Evolutionary conservation across 1,140 invertebrate species (phyloP).

Genomic region (Eulimnadia texana): DNA sequence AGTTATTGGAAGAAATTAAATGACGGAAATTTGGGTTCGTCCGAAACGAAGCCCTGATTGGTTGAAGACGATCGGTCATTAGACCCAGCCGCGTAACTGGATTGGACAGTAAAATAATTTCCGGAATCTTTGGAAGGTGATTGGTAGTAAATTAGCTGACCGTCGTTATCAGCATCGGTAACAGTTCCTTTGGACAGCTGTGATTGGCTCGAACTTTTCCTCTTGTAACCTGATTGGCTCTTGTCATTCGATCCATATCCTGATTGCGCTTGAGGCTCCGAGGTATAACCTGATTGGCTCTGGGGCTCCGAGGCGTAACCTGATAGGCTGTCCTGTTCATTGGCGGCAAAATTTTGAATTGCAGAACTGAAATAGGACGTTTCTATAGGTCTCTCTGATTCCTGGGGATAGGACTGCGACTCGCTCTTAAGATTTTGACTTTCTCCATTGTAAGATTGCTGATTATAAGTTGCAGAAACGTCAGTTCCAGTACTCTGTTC

Average conservation of each 20-base stretch:
- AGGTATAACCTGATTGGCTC: not conserved
- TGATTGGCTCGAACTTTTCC: too few relatives aligned
- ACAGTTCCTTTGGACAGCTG: too few relatives aligned
- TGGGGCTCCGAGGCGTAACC: not conserved
- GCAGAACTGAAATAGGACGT: too few relatives aligned
- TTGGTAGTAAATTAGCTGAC: too few relatives aligned
- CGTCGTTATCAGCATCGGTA: too few relatives aligned
- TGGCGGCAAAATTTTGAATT: too few relatives aligned
- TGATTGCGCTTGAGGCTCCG: not conserved
- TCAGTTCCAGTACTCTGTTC: too few relatives aligned
- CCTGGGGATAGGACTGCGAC: not conserved
- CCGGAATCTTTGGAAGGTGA: not conserved
- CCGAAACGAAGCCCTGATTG: not conserved
- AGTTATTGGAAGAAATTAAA: not conserved
- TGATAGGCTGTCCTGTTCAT: not conserved
- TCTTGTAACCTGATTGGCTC: too few relatives aligned
- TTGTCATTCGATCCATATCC: too few relatives aligned
- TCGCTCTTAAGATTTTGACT: not conserved
- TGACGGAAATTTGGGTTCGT: not conserved
- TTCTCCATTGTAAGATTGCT: too few relatives aligned
- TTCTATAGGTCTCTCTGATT: too few relatives aligned
- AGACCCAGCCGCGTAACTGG: not conserved
- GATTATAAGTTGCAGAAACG: too few relatives aligned
- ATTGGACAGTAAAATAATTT: not conserved
- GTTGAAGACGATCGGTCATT: not conserved